These are phyloP conservation scores for Melanotaenia maccullochi DNA, from an alignment of 2,797 vertebrate genomes.

Conservation along the genomic window DNA sequence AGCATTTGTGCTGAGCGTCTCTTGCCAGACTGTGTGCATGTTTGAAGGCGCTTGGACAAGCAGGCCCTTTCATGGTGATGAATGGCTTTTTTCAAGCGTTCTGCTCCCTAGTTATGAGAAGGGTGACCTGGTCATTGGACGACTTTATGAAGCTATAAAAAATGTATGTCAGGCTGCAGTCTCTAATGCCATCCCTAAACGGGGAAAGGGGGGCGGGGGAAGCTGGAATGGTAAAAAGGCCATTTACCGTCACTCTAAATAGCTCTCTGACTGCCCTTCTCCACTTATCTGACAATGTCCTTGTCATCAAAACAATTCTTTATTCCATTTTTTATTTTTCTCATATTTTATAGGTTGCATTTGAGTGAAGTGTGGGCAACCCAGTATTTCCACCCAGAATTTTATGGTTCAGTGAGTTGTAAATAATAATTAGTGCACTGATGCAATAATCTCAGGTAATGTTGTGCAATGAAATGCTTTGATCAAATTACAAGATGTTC, in stretches of 20 bases:
- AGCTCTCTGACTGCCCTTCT: conserved; percentile 90
- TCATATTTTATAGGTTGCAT: conserved; percentile 69
- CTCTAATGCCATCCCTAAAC: conserved; percentile 97
- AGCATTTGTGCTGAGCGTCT: conserved; percentile 97
- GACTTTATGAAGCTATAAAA: conserved; percentile 99
- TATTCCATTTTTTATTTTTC: conserved; percentile 68
- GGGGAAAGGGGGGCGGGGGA: conserved; percentile 77
- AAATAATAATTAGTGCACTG: conserved; percentile 44
- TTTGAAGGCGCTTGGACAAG: conserved; percentile 96
- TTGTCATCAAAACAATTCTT: conserved; percentile 83
- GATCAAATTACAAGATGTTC: conserved; percentile 15
- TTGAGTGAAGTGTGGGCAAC: conserved; percentile 66
- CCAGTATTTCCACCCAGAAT: conserved; percentile 38
- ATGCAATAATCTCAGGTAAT: conserved; percentile 27
- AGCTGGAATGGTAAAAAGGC: conserved; percentile 92
- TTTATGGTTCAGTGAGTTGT: conserved; percentile 41
- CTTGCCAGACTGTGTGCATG: conserved; percentile 95
- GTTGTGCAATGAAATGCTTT: conserved; percentile 4
- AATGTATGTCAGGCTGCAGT: conserved; percentile 99
- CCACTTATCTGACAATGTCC: conserved; percentile 87
- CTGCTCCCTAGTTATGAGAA: conserved; percentile 99
- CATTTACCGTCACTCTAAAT: conserved; percentile 94
- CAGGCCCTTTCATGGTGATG: conserved; percentile 99
- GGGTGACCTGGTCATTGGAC: conserved; percentile 99
- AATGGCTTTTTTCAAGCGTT: conserved; percentile 99